These are phyloP conservation scores for Vanessa cardui DNA, from an alignment of 2,888 invertebrate species.

Conservation along the genomic window DNA sequence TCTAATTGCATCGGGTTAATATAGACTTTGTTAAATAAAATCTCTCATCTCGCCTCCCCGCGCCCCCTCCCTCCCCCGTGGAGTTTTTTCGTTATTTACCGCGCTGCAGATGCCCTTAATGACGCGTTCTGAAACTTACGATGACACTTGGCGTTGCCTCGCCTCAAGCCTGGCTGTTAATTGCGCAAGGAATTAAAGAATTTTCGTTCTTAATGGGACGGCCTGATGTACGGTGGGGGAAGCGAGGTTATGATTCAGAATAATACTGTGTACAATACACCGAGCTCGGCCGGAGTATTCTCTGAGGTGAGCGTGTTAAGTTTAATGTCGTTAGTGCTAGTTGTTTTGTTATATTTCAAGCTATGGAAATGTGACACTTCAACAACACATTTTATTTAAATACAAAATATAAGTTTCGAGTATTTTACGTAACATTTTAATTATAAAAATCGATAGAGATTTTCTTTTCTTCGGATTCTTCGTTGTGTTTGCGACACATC, in stretches of 20 bases:
- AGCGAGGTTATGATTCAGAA: conserved; percentile 34
- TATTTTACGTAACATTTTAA: no score
- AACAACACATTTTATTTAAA: no score
- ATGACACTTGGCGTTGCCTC: conserved; percentile 79
- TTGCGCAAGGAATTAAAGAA: conserved; percentile 80
- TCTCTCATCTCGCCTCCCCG: conserved; percentile 73
- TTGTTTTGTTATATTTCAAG: conserved; percentile 4
- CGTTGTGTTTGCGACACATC: no score
- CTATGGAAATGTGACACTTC: neutral
- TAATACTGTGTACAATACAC: conserved; percentile 32
- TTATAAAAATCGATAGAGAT: no score
- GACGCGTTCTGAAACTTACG: conserved; percentile 82
- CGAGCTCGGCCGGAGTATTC: conserved; percentile 22
- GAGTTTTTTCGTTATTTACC: conserved; percentile 79
- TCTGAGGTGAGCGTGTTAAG: conserved; percentile 2
- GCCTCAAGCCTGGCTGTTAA: conserved; percentile 67
- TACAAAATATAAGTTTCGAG: no score
- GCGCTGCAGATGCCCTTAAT: conserved; percentile 81
- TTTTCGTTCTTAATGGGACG: conserved; percentile 74
- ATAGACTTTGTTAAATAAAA: conserved; percentile 84
- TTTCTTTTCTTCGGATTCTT: no score
- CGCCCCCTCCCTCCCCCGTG: conserved; percentile 44
- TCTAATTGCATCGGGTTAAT: conserved; percentile 83
- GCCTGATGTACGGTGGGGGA: conserved; percentile 51
- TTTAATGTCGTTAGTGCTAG: conserved; percentile 10